A percentile compares a stretch with the other conserved stretches of the same genome.
Evolutionary conservation across 2,113 vertebrate genomes (phyloP).

Genomic region (Cairina moschata): DNA sequence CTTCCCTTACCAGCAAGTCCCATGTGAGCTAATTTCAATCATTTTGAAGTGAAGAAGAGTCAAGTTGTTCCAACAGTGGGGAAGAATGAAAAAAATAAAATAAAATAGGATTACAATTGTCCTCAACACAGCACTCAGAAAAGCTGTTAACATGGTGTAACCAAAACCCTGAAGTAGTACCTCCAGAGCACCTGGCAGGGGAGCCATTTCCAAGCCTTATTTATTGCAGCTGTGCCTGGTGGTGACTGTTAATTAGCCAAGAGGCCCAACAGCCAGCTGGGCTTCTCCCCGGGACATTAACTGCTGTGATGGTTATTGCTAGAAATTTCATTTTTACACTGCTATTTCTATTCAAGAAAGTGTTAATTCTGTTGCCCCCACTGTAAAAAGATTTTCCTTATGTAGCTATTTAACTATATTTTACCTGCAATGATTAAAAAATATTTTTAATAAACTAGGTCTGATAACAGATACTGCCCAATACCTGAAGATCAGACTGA

Average conservation of each 20-base stretch:
- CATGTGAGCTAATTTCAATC: accelerated
- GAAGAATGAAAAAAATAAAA: accelerated
- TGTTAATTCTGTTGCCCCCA: background rate
- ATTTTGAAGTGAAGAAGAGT: background rate
- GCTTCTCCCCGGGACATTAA: accelerated
- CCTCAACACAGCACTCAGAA: background rate
- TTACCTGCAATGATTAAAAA: background rate
- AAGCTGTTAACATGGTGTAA: background rate
- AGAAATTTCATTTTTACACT: background rate
- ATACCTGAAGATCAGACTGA: background rate
- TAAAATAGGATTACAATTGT: accelerated
- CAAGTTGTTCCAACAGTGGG: background rate
- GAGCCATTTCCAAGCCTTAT: background rate
- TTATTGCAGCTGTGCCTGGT: background rate
- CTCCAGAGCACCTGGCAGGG: background rate
- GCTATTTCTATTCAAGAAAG: background rate
- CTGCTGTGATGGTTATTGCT: background rate
- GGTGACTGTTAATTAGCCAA: background rate
- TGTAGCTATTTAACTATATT: background rate
- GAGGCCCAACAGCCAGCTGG: background rate
- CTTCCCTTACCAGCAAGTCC: background rate
- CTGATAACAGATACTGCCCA: background rate
- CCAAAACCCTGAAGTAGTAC: background rate
- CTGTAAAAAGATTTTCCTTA: background rate
- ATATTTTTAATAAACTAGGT: background rate